These are phyloP conservation scores for Bugulina stolonifera DNA, from an alignment of 2,888 invertebrate genomes.

Conservation along the genomic window DNA sequence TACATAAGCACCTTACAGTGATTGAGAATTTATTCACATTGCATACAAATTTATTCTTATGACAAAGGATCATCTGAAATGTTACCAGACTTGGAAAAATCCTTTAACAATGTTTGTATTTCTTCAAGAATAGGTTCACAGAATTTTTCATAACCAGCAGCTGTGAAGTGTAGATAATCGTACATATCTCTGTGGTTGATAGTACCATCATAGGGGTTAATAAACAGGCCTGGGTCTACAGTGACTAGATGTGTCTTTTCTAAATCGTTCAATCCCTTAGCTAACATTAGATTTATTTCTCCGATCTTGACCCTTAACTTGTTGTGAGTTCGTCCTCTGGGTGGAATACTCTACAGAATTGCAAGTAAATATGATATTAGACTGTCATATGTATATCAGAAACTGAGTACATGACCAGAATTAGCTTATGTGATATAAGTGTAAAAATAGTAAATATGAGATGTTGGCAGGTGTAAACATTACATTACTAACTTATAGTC, in stretches of 20 bases:
- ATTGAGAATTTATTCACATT: no score
- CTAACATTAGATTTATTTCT: conserved; percentile 69
- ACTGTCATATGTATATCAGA: no score
- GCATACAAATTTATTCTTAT: no score
- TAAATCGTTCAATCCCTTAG: conserved; percentile 59
- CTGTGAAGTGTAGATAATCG: conserved; percentile 78
- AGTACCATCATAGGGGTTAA: conserved; percentile 55
- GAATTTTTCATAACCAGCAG: conserved; percentile 75
- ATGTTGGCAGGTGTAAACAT: no score
- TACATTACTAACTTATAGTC: no score
- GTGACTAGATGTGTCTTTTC: conserved; percentile 69
- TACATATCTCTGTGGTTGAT: conserved; percentile 87
- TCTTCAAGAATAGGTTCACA: conserved; percentile 48
- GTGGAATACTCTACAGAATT: conserved; percentile 71
- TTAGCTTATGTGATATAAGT: no score
- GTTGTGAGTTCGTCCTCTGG: conserved; percentile 80
- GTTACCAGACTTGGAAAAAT: conserved; percentile 8
- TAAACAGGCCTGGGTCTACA: conserved; percentile 65
- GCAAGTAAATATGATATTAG: conserved; percentile 27
- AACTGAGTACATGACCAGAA: no score
- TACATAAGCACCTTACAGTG: no score
- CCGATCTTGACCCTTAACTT: conserved; percentile 69
- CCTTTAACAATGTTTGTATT: conserved; percentile 34
- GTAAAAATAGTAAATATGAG: no score
- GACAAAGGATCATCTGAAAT: conserved; percentile 13